phyloP scores from a whole-genome alignment of 2,797 vertebrate species.

The Chiloscyllium punctatum region DNA sequence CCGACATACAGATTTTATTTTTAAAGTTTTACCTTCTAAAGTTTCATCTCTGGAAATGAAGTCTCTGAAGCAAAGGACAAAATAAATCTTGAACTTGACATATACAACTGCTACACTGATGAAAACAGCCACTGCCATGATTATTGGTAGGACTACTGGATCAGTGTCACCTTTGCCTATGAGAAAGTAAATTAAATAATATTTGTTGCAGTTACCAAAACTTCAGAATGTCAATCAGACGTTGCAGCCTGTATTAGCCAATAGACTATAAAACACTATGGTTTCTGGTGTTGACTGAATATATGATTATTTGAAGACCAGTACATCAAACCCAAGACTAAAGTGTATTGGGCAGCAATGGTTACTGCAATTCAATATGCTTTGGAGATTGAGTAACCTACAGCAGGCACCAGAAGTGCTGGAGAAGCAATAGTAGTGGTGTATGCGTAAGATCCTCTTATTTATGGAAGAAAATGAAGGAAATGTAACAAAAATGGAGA shows the following conservation, averaged over 20 bases:
- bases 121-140: conserved; percentile 45
- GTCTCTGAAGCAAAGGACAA: conserved; percentile 57
- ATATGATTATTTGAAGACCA: too few species aligned
- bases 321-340: too few species aligned
- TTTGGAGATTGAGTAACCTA: too few species aligned
- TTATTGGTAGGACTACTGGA: conserved; percentile 48
- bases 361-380: too few species aligned
- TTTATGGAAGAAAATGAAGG: neutral
- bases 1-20: neutral
- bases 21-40: conserved; percentile 53
- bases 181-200: conserved; percentile 42
- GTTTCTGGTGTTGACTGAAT: neutral
- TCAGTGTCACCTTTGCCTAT: conserved; percentile 42
- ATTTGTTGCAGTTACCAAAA: neutral
- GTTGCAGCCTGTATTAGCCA: neutral
- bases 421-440: too few species aligned
- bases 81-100: conserved; percentile 56
- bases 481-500: neutral
- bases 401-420: too few species aligned
- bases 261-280: neutral
- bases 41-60: conserved; percentile 57
- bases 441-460: too few species aligned
- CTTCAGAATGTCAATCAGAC: neutral
- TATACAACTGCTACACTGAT: conserved; percentile 42
- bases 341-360: too few species aligned